Evolutionary conservation across 1,140 invertebrate genomes (phyloP), one percentile per base, ranked within the genome.

Genomic region (Drosophila sproati): DNA sequence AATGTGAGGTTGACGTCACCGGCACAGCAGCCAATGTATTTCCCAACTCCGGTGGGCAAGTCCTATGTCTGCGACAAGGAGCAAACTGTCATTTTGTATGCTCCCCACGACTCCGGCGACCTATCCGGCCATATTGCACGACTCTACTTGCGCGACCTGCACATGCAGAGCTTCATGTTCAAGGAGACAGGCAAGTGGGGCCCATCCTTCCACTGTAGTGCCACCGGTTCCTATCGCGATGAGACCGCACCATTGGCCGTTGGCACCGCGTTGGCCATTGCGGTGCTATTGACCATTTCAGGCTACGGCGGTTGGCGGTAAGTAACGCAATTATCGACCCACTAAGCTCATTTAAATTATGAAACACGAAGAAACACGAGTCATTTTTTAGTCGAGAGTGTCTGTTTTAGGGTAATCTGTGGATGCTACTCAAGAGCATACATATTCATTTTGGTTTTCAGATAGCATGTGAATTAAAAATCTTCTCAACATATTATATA

Each of bases 171-270:
- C 39, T 95, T 95, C 76, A 95, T 95, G 94, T 95, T 94, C 85
- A 94, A 94, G 80, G 93, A 93, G 0, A 93, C 92, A 34, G 94
- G 94, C 3, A 94, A 94, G 56, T 94, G 94, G 87, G 94, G 94
- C 0, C 93, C 94, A 0, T 92, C 94, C 2, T 94, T 94, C 90
- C 93, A 94, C 60, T 95, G 94, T 81, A 93, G 93, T 2, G 93
- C 94, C 41, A 93, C 93, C 0, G 93, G 93, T 5, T 92, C 89
- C 8, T 92, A 92, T 80, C 77, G 91, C n/a, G 96, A 97, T 80
- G 97, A 98, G 91, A 96, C 96, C 0, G 97, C 97, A 0, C 97
- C 97, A 0, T 94, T 98, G 3, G 96, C 97, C 2, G 97, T 98
- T 1, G 97, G 97, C 4, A 97, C 96, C n/a, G 96, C 96, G 0